Evolutionary conservation across 23 tunicate species (phyloP).

Genomic region (Styela plicata): DNA sequence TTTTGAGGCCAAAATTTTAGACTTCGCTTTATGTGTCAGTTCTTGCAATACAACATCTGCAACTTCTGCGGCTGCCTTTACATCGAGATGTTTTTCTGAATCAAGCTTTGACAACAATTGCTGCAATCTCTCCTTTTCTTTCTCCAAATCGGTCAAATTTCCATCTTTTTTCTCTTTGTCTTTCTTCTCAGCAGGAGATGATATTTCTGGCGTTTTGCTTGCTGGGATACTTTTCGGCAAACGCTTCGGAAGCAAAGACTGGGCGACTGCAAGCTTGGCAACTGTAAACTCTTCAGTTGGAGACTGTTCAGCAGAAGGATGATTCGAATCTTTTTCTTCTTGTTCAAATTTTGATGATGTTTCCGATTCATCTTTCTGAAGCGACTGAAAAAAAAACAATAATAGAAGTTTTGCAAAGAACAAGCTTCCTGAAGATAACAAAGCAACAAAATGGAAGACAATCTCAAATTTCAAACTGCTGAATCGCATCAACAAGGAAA

Average conservation of each 20-base stretch:
- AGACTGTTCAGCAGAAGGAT: not conserved
- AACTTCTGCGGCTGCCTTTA: slow-evolving; percentile 53
- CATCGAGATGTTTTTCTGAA: slow-evolving; percentile 52
- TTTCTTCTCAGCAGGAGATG: not conserved
- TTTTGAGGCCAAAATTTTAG: not conserved
- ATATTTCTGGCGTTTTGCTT: slow-evolving; percentile 7
- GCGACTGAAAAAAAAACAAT: no score
- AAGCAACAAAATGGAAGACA: no score
- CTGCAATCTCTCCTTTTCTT: slow-evolving; percentile 63
- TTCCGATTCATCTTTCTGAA: not conserved
- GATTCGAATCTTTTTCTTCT: not conserved
- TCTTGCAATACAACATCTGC: slow-evolving; percentile 52
- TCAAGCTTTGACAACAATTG: slow-evolving; percentile 62
- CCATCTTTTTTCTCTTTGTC: slow-evolving; percentile 11
- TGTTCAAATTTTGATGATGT: not conserved
- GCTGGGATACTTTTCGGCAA: not conserved
- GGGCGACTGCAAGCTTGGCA: slow-evolving; percentile 6
- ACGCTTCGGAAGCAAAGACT: slow-evolving; percentile 21
- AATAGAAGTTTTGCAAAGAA: no score
- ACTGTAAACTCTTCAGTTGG: not conserved
- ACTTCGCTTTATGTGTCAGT: slow-evolving; percentile 39
- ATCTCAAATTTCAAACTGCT: no score
- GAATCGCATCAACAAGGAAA: no score
- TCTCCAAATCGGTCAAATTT: slow-evolving; percentile 51
- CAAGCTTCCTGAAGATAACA: no score